Evolutionary conservation across 2,113 vertebrate species (phyloP), one percentile per base, ranked within the genome.

Genomic region (Dromas ardeola): DNA sequence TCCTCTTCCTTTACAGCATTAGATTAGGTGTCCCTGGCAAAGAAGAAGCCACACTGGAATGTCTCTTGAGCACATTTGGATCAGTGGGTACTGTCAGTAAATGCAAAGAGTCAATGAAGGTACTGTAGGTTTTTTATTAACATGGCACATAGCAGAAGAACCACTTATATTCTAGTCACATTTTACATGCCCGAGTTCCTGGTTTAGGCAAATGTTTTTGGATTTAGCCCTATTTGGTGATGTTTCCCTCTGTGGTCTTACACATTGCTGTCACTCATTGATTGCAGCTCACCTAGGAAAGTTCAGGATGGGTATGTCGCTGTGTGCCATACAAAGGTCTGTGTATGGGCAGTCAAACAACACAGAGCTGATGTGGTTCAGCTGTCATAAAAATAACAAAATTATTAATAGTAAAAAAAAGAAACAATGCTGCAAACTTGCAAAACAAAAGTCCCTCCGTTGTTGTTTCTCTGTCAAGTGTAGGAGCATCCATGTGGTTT

Each of bases 401-500:
- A 79, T 9, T 66, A 40, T 38, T 61, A 72, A 10, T 26, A 32
- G 12, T 38, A 34, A 32, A 58, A 32, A 72, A 72, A 40, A 8
- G 23, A 49, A 81, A 22, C 10, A 56, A 27, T 34, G 11, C 13
- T 52, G 29, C 19, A 47, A 47, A 36, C 17, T 52, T 29, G 22
- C n/a, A 80, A 85, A n/a, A 5, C 36, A 40, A 34, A 43, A 27
- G 10, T 22, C 63, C 10, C 17, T 74, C 34, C 18, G 5, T 15
- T 69, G 30, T 49, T 78, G 34, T 53, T 62, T 27, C 30, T 70
- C 21, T 59, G 38, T 22, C 29, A 84, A 53, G 21, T 42, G 22
- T 15, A 12, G 55, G 42, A 52, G 4, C 40, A 15, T 25, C 34
- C 32, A n/a, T 0, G 1, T 34, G 20, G 22, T 10, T 2, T n/a